Evolutionary conservation across 1,140 invertebrate genomes (phyloP).

Genomic region (Diachasma alloeum): DNA sequence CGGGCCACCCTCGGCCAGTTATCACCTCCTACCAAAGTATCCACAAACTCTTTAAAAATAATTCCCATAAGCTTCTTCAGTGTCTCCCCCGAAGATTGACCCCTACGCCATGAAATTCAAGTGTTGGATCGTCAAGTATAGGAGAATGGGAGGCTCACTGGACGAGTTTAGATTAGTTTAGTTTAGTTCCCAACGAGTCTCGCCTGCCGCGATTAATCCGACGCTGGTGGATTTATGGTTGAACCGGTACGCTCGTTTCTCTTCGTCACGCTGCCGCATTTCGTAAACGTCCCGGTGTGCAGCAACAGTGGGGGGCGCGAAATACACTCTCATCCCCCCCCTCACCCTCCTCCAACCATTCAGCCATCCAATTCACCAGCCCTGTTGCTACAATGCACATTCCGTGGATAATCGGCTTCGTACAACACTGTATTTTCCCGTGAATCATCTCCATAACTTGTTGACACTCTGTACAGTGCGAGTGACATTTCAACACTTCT

Average conservation of each 20-base stretch:
- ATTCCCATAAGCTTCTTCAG: no score
- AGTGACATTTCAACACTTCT: neutral
- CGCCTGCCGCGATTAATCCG: constrained; percentile 56
- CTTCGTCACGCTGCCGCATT: constrained; percentile 48
- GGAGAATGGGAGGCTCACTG: constrained; percentile 22
- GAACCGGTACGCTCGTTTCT: constrained; percentile 54
- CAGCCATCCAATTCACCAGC: neutral
- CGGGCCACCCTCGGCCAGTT: no score
- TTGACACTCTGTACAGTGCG: neutral
- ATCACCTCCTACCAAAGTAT: no score
- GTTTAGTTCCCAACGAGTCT: constrained; percentile 61
- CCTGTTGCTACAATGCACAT: neutral
- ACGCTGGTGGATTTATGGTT: constrained; percentile 56
- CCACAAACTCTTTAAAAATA: no score
- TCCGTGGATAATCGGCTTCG: neutral
- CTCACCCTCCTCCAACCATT: neutral
- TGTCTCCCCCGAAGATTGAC: neutral
- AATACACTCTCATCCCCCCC: constrained; percentile 3
- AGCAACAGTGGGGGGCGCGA: neutral
- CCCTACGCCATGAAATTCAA: neutral
- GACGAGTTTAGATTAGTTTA: constrained; percentile 64
- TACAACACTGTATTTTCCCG: neutral
- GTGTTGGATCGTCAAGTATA: neutral
- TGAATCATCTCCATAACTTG: neutral
- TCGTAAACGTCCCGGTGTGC: constrained; percentile 5